Evolutionary conservation across 1,140 invertebrate genomes (phyloP), one percentile per base, ranked within the genome.

Genomic region (Bombus waltoni): DNA sequence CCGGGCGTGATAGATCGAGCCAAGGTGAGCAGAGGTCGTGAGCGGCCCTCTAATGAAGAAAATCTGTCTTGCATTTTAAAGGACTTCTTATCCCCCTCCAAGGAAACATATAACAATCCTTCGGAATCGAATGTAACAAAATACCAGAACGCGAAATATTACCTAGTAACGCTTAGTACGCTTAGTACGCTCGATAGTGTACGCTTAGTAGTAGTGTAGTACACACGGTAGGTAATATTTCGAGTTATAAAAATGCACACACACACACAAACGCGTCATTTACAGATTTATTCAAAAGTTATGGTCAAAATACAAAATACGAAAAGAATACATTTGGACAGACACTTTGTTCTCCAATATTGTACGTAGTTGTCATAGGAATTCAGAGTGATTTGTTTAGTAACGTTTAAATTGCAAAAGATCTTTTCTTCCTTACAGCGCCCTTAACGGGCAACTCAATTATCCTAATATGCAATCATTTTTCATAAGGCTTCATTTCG

Each of bases 31-130:
- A 87, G 87, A 89, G 87, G 79, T 88, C 91, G 91, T 92, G 91
- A 92, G 89, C 91, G 53, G 91, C 91, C 85, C 91, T 92, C 91
- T 92, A 92, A 92, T 92, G 91, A 92, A 92, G 89, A 88, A 90
- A 88, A 90, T 89, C 91, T 76, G 89, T 77, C 91, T 85, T 88
- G 91, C 91, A 92, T 92, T 90, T 92, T 88, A 91, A 92, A 89
- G 75, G 83, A 92, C 83, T 90, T 76, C 40, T 68, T 65, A 32
- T 42, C 35, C 66, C 80, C 66, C 78, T 59, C 65, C 65, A 62
- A 44, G 44, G 65, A 72, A 57, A 78, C 72, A 28, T n/a, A 57
- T 70, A 80, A 38, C 62, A 9, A 84, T 74, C 62, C 81, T 74
- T 44, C 22, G 57, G 62, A 38, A 75, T 82, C 40, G 32, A 44